phyloP scores from a whole-genome alignment of 1,140 invertebrate genomes.

The Meloidogyne hapla region DNA sequence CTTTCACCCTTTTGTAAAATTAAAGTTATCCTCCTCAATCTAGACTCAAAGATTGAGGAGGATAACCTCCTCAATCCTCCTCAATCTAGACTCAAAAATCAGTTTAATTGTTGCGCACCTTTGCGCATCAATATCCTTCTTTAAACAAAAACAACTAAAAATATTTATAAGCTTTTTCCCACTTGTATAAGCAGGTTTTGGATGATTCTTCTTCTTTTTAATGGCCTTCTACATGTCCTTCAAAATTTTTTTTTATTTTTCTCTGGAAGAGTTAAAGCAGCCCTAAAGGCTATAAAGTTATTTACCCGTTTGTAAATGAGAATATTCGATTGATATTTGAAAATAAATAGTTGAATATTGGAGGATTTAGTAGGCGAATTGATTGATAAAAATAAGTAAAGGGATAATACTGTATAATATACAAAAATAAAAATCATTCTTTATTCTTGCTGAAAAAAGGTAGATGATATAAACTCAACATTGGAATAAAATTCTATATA shows the following conservation, averaged over 20 bases:
- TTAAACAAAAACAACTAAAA: neutral
- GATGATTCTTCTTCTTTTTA: neutral
- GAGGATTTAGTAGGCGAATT: no score
- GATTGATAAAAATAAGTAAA: no score
- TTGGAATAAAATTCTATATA: no score
- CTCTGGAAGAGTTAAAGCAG: neutral
- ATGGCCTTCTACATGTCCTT: constrained; percentile 1
- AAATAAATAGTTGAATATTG: no score
- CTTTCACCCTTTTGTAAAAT: no score
- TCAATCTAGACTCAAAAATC: neutral
- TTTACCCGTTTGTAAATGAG: neutral
- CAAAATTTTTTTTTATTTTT: neutral
- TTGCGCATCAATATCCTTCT: neutral
- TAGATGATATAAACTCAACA: no score
- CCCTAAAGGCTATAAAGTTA: neutral
- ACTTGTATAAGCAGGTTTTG: neutral
- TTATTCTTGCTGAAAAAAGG: no score
- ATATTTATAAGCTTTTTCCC: neutral
- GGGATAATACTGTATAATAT: no score
- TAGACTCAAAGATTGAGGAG: neutral
- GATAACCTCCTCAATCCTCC: no score
- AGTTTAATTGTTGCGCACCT: neutral
- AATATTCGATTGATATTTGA: neutral
- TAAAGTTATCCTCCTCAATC: no score
- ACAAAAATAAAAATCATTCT: no score